These are phyloP conservation scores for Sinocyclocheilus anshuiensis DNA, from an alignment of 2,113 vertebrate genomes.

Conservation along the genomic window DNA sequence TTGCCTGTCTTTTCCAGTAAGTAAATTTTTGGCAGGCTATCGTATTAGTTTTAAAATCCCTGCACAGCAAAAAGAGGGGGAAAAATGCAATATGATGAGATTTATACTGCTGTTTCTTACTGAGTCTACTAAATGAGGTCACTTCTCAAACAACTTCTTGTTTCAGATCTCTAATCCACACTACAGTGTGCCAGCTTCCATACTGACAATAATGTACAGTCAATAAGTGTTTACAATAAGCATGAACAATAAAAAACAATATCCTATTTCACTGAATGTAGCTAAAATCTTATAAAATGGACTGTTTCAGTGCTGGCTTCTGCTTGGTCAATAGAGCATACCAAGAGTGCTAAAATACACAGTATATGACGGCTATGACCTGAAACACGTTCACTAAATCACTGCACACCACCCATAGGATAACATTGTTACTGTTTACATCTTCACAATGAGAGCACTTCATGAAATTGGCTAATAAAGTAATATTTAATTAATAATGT, in stretches of 20 bases:
- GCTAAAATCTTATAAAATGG: neutral
- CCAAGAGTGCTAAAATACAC: neutral
- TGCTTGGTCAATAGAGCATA: neutral
- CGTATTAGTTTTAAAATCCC: conserved; percentile 32
- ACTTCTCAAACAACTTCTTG: neutral
- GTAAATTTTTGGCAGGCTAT: conserved; percentile 41
- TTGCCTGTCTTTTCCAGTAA: conserved; percentile 26
- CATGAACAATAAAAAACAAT: neutral
- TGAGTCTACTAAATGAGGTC: conserved; percentile 2
- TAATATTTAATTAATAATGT: too few relatives aligned
- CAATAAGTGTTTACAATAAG: neutral
- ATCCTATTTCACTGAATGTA: neutral
- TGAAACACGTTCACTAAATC: neutral
- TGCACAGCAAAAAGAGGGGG: conserved; percentile 20
- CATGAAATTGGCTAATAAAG: too few relatives aligned
- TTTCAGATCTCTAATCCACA: conserved; percentile 8
- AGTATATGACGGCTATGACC: neutral
- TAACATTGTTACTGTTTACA: neutral
- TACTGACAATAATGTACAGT: neutral
- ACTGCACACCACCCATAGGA: neutral
- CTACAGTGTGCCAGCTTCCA: neutral
- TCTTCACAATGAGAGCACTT: too few relatives aligned
- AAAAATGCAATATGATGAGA: conserved; percentile 15
- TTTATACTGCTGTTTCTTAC: conserved; percentile 12
- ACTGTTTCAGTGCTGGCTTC: neutral